Percentiles rank a stretch among this genome's conserved stretches.
Evolutionary conservation across 2,797 vertebrate genomes (phyloP).

Genomic region (Pseudochirops cupreus): DNA sequence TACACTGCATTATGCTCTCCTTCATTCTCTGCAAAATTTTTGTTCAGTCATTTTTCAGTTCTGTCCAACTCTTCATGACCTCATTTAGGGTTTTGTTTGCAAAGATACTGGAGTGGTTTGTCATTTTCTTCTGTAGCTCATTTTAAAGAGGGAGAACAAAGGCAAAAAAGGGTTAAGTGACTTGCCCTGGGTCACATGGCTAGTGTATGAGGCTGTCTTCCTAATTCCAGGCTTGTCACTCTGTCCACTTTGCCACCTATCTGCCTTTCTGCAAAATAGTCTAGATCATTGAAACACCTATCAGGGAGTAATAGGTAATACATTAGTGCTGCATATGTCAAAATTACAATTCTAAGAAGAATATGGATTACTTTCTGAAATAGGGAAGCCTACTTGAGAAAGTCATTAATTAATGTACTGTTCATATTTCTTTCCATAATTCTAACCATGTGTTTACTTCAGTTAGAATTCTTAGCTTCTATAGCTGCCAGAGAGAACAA

Average conservation of each 20-base stretch:
- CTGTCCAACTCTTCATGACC: too few species aligned
- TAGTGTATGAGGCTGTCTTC: too few species aligned
- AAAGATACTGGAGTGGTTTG: too few species aligned
- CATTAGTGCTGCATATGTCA: conserved; percentile 30
- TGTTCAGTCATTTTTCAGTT: too few species aligned
- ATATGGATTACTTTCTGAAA: conserved; percentile 27
- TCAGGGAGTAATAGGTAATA: conserved; percentile 6
- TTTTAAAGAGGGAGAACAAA: too few species aligned
- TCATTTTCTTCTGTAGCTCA: too few species aligned
- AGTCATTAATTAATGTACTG: not conserved
- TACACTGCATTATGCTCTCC: conserved; percentile 8
- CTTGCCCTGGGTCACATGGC: too few species aligned
- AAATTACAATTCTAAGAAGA: conserved; percentile 8
- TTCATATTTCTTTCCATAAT: conserved; percentile 29
- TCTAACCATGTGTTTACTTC: not conserved
- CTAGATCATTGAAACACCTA: conserved; percentile 35
- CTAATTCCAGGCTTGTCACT: too few species aligned
- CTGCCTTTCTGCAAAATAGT: conserved; percentile 34
- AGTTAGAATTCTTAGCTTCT: not conserved
- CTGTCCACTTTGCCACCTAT: too few species aligned
- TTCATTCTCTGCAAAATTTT: conserved; percentile 10
- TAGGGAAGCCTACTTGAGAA: not conserved
- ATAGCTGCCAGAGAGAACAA: not conserved
- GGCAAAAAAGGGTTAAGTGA: too few species aligned
- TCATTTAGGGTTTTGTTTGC: too few species aligned